phyloP scores from a whole-genome alignment of 2,113 vertebrate genomes.

The Upupa epops region DNA sequence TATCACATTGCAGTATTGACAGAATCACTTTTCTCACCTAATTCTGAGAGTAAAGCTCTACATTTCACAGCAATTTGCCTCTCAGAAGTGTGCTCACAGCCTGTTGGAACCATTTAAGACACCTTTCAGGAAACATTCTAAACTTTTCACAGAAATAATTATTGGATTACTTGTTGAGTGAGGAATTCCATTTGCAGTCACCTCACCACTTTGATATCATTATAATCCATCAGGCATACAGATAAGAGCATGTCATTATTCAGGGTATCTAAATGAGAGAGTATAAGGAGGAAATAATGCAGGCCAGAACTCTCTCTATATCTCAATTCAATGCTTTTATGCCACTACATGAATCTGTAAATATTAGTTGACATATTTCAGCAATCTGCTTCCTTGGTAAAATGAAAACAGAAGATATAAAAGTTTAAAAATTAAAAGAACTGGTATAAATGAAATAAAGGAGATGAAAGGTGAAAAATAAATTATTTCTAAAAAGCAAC shows the following conservation, averaged over 20 bases:
- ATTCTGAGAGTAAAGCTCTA: background rate
- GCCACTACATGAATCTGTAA: background rate
- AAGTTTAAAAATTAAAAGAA: background rate
- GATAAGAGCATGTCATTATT: background rate
- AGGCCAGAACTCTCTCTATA: background rate
- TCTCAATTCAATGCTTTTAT: background rate
- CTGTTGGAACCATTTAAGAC: background rate
- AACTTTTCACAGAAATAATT: constrained; percentile 11
- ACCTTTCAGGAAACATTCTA: background rate
- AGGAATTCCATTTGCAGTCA: background rate
- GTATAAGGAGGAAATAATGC: background rate
- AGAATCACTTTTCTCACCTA: background rate
- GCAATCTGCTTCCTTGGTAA: background rate
- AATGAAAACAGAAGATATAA: background rate
- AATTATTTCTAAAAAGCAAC: background rate
- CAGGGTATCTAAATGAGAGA: background rate
- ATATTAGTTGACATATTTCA: background rate
- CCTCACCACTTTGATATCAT: background rate
- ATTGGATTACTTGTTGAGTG: background rate
- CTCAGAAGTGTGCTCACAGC: background rate
- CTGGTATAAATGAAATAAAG: background rate
- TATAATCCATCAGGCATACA: background rate
- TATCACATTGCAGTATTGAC: background rate
- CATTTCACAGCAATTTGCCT: background rate
- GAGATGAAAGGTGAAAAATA: background rate